Evolutionary conservation across 2,888 invertebrate species (phyloP), one percentile per base, ranked within the genome.

Genomic region (Hermaeophaga mercurialis): DNA sequence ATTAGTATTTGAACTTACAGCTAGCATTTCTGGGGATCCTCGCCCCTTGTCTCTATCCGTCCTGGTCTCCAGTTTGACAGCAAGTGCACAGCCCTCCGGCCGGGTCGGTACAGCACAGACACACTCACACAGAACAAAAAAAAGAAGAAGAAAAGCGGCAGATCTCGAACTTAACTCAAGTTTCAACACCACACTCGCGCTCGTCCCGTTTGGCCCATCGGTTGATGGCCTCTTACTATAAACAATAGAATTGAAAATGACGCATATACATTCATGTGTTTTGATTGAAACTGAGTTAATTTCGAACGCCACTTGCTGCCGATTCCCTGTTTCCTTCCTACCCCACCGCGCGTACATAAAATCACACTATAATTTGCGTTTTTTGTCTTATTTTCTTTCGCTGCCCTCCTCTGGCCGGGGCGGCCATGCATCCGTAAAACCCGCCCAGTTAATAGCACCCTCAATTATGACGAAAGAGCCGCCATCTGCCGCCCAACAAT

Each of bases 361-460:
- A 74, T 75, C 72, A 74, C 73, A 74, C 73, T 77, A 72, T 78
- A 78, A 78, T 78, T 78, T 78, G 72, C 75, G 68, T 74, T 75
- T 73, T 75, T 76, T 77, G 75, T 77, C 75, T 75, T 77, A 75
- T 74, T 75, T 76, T 74, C 71, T 68, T 73, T 72, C 71, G 72
- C 68, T 73, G 75, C 76, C 76, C 76, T 76, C 74, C 76, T 76
- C 75, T 75, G 69, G 71, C 75, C 44, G 75, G 76, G 77, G 77
- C 79, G 78, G 79, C 79, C 79, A 79, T 79, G 78, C 75, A 77
- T 77, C 75, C 76, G 74, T 75, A 76, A 75, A 76, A 75, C 75
- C 79, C 79, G 79, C 79, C 79, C 78, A 79, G 77, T 76, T 79
- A 79, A 79, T 79, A 76, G 76, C 78, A 76, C 77, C 77, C 76